phyloP scores from a whole-genome alignment of 2,888 invertebrate species.

The Conistra vaccinii region DNA sequence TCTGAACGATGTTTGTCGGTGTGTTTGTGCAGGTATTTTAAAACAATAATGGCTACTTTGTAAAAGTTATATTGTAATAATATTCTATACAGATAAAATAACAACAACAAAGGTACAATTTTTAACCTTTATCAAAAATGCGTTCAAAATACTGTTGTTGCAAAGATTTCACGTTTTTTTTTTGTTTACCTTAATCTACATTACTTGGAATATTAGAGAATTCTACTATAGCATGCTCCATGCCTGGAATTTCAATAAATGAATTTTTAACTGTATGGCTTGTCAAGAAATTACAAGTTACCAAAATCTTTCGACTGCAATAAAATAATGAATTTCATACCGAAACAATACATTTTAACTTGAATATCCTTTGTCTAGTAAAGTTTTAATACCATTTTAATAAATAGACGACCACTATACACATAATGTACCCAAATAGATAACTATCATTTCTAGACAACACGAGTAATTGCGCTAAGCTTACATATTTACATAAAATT shows the following conservation, averaged over 20 bases:
- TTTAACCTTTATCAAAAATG: slow-evolving; percentile 50
- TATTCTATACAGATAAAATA: slow-evolving; percentile 57
- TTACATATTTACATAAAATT: slow-evolving; percentile 52
- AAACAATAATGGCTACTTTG: slow-evolving; percentile 47
- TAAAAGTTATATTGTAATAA: slow-evolving; percentile 62
- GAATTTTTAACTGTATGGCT: slow-evolving; percentile 17
- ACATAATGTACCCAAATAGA: slow-evolving; percentile 36
- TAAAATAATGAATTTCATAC: slow-evolving; percentile 18
- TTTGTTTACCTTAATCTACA: slow-evolving; percentile 50
- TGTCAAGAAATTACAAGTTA: slow-evolving; percentile 24
- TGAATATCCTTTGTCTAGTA: slow-evolving; percentile 26
- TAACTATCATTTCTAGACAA: slow-evolving; percentile 38
- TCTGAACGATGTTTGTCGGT: neutral
- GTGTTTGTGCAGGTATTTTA: slow-evolving; percentile 1
- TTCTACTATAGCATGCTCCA: slow-evolving; percentile 11
- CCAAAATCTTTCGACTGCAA: slow-evolving; percentile 5
- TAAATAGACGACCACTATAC: slow-evolving; percentile 56
- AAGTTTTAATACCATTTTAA: slow-evolving; percentile 56
- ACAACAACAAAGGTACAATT: slow-evolving; percentile 58
- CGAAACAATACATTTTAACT: slow-evolving; percentile 16
- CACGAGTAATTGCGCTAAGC: slow-evolving; percentile 50
- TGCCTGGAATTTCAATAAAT: slow-evolving; percentile 10
- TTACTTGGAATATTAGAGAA: slow-evolving; percentile 56
- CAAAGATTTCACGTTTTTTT: slow-evolving; percentile 41
- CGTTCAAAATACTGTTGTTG: slow-evolving; percentile 38